phyloP scores from a whole-genome alignment of 1,140 invertebrate genomes.

The Drosophila orosa region DNA sequence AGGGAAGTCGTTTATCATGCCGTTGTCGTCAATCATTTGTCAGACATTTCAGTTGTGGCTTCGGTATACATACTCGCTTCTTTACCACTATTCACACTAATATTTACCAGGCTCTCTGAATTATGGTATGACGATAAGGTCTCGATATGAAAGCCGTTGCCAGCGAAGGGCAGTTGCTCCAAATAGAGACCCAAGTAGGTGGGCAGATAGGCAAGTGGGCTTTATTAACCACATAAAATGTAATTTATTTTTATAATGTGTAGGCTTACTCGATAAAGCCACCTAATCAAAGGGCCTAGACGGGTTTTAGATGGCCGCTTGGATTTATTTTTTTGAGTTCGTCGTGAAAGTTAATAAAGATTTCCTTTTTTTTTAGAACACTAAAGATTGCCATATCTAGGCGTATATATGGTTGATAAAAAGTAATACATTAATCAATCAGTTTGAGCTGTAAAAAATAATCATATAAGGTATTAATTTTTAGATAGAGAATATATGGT shows the following conservation, averaged over 20 bases:
- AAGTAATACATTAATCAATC: constrained; percentile 3
- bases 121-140: constrained; percentile 57
- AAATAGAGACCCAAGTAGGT: constrained; percentile 52
- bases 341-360: constrained; percentile 16
- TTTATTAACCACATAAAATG: constrained; percentile 64
- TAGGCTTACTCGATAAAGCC: constrained; percentile 62
- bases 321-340: constrained; percentile 1
- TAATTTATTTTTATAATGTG: constrained; percentile 59
- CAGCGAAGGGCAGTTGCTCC: constrained; percentile 67
- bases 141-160: constrained; percentile 31
- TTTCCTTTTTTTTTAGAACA: background rate
- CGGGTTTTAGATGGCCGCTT: constrained; percentile 38
- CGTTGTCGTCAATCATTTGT: constrained; percentile 77
- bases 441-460: background rate
- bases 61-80: constrained; percentile 6
- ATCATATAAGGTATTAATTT: background rate
- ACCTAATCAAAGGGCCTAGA: constrained; percentile 44
- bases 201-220: constrained; percentile 54
- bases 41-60: constrained; percentile 46
- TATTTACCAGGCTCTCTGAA: constrained; percentile 32
- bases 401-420: constrained; percentile 1
- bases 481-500: background rate
- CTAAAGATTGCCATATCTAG: background rate
- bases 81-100: constrained; percentile 21
- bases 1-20: constrained; percentile 67